These are phyloP conservation scores for Psittacara wagleri DNA, from an alignment of 2,113 vertebrate species.

Conservation along the genomic window DNA sequence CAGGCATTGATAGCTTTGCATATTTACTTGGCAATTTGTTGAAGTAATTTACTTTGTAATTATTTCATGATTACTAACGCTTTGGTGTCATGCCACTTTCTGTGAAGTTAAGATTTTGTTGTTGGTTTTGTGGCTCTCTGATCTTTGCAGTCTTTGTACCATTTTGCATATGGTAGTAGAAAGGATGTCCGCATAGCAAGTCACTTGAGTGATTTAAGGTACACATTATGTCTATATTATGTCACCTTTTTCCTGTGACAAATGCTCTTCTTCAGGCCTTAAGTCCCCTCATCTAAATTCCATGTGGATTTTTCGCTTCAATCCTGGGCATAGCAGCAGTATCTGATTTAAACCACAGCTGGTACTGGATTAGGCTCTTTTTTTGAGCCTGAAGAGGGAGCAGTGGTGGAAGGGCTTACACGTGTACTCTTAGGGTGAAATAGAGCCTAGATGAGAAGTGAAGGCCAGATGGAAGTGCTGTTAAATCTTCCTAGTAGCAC, in stretches of 20 bases:
- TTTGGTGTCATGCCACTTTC: conserved; percentile 42
- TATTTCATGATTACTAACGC: conserved; percentile 18
- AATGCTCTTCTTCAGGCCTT: not conserved
- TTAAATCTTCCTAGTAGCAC: not conserved
- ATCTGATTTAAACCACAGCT: not conserved
- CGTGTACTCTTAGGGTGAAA: not conserved
- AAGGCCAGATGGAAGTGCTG: conserved; percentile 6
- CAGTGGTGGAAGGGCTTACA: not conserved
- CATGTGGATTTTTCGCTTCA: not conserved
- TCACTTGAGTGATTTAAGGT: not conserved
- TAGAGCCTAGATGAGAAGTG: not conserved
- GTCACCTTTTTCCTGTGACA: not conserved
- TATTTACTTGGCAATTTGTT: conserved; percentile 61
- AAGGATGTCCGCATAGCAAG: not conserved
- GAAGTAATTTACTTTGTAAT: conserved; percentile 55
- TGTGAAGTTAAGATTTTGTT: not conserved
- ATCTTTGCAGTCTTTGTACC: not conserved
- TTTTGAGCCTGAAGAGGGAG: not conserved
- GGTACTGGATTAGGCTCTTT: not conserved
- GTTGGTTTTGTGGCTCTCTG: conserved; percentile 1
- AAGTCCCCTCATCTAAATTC: not conserved
- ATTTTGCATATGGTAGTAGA: not conserved
- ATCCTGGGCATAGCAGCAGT: not conserved
- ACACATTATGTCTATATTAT: rapidly evolving
- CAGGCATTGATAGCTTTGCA: conserved; percentile 43